phyloP scores from a whole-genome alignment of 2,113 vertebrate species.

The Melozone crissalis region DNA sequence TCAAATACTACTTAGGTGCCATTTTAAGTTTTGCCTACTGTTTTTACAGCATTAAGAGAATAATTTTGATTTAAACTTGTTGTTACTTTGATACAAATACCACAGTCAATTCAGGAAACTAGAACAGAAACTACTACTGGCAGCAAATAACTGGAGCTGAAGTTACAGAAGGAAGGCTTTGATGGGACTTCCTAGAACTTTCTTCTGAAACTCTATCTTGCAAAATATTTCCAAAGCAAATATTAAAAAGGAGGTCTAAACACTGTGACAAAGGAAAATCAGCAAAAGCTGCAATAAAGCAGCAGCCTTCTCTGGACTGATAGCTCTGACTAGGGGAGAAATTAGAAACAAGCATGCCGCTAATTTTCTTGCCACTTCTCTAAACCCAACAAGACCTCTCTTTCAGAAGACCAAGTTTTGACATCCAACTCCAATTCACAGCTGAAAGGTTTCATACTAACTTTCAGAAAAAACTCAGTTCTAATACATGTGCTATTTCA shows the following conservation, averaged over 20 bases:
- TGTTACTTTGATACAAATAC: not conserved
- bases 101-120: not conserved
- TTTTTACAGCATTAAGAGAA: not conserved
- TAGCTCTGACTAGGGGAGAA: not conserved
- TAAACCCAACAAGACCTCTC: not conserved
- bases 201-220: not conserved
- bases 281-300: not conserved
- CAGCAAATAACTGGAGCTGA: not conserved
- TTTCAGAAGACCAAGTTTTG: not conserved
- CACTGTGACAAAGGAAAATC: not conserved
- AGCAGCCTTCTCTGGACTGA: not conserved
- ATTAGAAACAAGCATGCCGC: not conserved
- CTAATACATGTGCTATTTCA: not conserved
- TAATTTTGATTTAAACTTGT: not conserved
- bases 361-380: not conserved
- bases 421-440: not conserved
- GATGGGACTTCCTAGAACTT: not conserved
- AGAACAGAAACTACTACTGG: not conserved
- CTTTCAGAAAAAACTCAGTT: not conserved
- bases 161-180: not conserved
- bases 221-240: not conserved
- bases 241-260: not conserved
- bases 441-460: not conserved
- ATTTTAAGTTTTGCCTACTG: not conserved
- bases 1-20: not conserved